phyloP scores from a whole-genome alignment of 2,888 invertebrate genomes.

The Tetragonisca angustula region DNA sequence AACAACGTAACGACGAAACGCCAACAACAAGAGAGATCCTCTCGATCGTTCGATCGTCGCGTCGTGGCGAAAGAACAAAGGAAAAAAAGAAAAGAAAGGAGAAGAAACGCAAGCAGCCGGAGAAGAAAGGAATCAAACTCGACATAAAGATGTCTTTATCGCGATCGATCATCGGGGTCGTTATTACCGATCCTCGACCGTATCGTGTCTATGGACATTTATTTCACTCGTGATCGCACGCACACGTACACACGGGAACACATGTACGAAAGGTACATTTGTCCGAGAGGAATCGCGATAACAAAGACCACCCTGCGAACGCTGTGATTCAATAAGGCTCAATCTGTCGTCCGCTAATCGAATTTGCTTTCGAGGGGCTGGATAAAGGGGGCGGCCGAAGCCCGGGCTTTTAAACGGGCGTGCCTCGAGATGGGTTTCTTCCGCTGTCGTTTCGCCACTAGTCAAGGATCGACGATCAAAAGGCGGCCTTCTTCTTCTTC shows the following conservation, averaged over 20 bases:
- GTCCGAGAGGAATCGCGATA: slow-evolving; percentile 53
- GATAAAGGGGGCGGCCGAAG: slow-evolving; percentile 50
- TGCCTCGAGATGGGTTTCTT: slow-evolving; percentile 10
- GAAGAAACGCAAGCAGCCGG: not conserved
- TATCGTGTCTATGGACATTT: not conserved
- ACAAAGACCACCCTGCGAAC: slow-evolving; percentile 63
- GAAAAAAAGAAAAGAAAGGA: not conserved
- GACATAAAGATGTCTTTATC: slow-evolving; percentile 50
- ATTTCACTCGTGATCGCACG: slow-evolving; percentile 7
- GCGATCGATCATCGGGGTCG: slow-evolving; percentile 55
- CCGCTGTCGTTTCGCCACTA: not conserved
- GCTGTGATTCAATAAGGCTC: slow-evolving; percentile 68
- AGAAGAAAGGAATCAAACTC: slow-evolving; percentile 42
- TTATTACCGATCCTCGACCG: slow-evolving; percentile 54
- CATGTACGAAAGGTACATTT: not conserved
- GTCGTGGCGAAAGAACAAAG: not conserved
- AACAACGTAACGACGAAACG: no score
- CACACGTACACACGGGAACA: not conserved
- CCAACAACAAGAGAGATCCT: no score
- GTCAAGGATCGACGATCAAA: slow-evolving; percentile 30
- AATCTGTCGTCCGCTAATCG: slow-evolving; percentile 70
- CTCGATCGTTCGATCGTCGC: not conserved
- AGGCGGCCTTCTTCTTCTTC: not conserved
- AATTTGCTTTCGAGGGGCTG: slow-evolving; percentile 59
- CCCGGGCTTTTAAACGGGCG: slow-evolving; percentile 32